Conservation (phyloP, 2,113 vertebrate species). For the Panthera tigris region DNA sequence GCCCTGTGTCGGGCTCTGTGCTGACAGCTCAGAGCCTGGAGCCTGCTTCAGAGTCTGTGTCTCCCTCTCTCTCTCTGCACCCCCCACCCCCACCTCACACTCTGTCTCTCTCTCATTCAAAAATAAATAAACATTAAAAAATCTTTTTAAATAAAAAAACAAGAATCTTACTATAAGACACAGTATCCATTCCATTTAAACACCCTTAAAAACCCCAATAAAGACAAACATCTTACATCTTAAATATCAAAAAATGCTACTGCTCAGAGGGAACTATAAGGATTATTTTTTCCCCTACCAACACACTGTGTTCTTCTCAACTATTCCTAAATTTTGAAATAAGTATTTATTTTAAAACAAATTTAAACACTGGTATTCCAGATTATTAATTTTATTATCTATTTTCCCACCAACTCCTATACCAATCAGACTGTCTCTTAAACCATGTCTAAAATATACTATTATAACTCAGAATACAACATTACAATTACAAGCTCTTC, state of each 20-base stretch:
- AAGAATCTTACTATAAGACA: not conserved
- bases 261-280: not conserved
- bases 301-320: not conserved
- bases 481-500: not conserved
- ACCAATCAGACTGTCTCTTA: not conserved
- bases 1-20: not conserved
- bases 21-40: not conserved
- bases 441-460: not conserved
- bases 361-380: not conserved
- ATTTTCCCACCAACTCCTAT: not conserved
- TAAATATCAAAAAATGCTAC: not conserved
- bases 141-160: not conserved
- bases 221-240: not conserved
- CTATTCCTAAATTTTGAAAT: constrained; percentile 6
- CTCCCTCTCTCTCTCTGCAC: not conserved
- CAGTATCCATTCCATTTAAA: not conserved
- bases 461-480: constrained; percentile 11
- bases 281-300: not conserved
- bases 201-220: not conserved
- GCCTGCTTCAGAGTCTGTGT: not conserved
- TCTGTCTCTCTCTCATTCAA: not conserved
- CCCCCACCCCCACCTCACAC: not conserved
- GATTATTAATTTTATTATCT: constrained; percentile 15
- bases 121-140: not conserved
- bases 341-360: constrained; percentile 2